phyloP scores from a whole-genome alignment of 2,888 invertebrate genomes.

The Drosophila kokeensis region DNA sequence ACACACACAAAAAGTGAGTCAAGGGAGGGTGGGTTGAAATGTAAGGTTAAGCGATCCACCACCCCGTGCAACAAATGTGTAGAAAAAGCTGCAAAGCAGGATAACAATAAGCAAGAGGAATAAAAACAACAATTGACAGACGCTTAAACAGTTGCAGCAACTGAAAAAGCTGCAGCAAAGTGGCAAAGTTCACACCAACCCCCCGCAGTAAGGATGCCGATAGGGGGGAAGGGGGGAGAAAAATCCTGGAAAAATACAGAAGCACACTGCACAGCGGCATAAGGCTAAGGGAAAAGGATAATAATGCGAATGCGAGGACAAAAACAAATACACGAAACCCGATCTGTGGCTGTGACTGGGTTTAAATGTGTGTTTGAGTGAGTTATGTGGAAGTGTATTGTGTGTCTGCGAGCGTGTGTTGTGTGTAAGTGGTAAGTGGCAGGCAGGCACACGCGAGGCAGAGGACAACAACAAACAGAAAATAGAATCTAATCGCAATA shows the following conservation, averaged over 20 bases:
- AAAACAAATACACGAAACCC: conserved; percentile 63
- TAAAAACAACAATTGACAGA: conserved; percentile 45
- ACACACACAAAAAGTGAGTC: conserved; percentile 13
- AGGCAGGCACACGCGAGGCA: conserved; percentile 29
- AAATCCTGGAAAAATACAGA: conserved; percentile 24
- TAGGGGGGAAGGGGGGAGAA: neutral
- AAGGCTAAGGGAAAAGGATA: conserved; percentile 59
- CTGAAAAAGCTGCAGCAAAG: conserved; percentile 74
- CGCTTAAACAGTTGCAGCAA: conserved; percentile 57
- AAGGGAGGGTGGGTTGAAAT: neutral
- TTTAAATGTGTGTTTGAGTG: conserved; percentile 9
- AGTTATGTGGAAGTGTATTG: conserved; percentile 6
- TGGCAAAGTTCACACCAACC: conserved; percentile 84
- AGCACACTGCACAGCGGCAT: conserved; percentile 19
- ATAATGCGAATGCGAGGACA: conserved; percentile 62
- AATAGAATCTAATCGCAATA: conserved; percentile 77
- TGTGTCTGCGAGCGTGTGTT: conserved; percentile 12
- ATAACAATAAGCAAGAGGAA: conserved; percentile 49
- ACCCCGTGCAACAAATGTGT: conserved; percentile 51
- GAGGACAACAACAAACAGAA: conserved; percentile 47
- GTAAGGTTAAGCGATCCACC: conserved; percentile 39
- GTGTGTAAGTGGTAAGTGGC: conserved; percentile 25
- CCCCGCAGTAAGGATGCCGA: conserved; percentile 36
- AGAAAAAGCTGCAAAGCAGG: conserved; percentile 29
- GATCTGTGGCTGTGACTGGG: conserved; percentile 57